These are phyloP conservation scores for Cristatella mucedo DNA, from an alignment of 2,888 invertebrate species.

Conservation along the genomic window DNA sequence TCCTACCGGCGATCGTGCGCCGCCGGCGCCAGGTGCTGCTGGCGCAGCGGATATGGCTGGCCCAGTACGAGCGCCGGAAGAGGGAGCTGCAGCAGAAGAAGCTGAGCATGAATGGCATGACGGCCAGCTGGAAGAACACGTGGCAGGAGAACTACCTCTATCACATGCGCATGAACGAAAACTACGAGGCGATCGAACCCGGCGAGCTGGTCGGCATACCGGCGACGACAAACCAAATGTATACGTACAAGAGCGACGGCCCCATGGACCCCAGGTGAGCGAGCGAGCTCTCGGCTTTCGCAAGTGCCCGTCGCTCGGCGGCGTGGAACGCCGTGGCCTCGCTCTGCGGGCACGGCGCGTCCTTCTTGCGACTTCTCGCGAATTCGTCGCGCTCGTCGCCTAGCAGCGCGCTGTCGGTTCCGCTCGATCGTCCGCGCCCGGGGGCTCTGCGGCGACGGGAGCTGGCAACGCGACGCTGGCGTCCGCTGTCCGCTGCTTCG, in stretches of 20 bases:
- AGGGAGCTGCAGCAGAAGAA: too few species aligned
- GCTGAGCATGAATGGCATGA: neutral
- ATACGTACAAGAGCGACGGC: slow-evolving; percentile 7
- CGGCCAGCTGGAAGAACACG: slow-evolving; percentile 6
- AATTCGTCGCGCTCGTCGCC: too few species aligned
- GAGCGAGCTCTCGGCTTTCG: too few species aligned
- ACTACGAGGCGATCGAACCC: slow-evolving; percentile 2
- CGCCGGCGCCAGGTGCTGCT: neutral
- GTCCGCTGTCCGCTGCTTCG: too few species aligned
- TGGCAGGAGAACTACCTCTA: slow-evolving; percentile 10
- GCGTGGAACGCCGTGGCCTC: too few species aligned
- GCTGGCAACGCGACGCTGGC: too few species aligned
- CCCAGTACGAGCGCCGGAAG: slow-evolving; percentile 9
- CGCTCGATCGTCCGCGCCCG: too few species aligned
- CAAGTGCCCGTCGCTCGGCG: too few species aligned
- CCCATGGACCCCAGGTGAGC: slow-evolving; percentile 8
- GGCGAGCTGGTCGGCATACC: slow-evolving; percentile 6
- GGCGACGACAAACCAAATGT: slow-evolving; percentile 1
- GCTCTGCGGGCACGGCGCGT: too few species aligned
- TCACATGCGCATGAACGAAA: neutral
- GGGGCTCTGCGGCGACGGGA: too few species aligned
- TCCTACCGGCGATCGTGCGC: slow-evolving; percentile 7
- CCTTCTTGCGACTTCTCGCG: too few species aligned
- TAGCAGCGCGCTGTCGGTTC: too few species aligned
- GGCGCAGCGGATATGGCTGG: slow-evolving; percentile 1